Evolutionary conservation across 2,888 invertebrate species (phyloP).

Genomic region (Oscheius sp.): DNA sequence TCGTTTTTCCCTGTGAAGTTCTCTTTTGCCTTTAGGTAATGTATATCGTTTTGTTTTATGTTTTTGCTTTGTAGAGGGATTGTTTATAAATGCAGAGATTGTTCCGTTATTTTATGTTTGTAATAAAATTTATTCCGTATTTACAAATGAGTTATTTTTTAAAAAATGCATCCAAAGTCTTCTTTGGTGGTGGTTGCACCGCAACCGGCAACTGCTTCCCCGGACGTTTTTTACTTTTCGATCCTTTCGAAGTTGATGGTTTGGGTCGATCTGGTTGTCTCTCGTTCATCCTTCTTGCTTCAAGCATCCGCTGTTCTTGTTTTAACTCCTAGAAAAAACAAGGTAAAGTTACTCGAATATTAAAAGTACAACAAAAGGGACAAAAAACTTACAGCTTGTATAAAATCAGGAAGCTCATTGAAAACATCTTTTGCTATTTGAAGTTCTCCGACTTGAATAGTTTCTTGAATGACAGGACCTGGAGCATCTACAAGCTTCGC

Average conservation of each 20-base stretch:
- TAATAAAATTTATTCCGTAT: background rate
- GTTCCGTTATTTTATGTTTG: background rate
- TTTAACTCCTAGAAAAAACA: slow-evolving; percentile 26
- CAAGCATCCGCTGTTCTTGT: slow-evolving; percentile 15
- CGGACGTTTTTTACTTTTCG: slow-evolving; percentile 22
- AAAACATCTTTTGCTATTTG: slow-evolving; percentile 29
- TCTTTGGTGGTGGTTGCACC: slow-evolving; percentile 32
- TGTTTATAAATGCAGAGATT: background rate
- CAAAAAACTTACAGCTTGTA: slow-evolving; percentile 26
- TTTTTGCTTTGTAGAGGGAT: background rate
- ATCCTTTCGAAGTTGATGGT: background rate
- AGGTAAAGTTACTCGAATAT: background rate
- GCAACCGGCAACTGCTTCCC: background rate
- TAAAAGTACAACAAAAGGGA: too few relatives aligned
- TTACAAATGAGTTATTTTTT: slow-evolving; percentile 5
- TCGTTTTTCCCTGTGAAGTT: background rate
- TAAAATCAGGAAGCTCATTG: slow-evolving; percentile 38
- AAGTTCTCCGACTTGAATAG: slow-evolving; percentile 28
- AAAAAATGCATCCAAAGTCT: slow-evolving; percentile 29
- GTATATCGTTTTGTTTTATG: background rate
- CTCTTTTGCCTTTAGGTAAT: background rate
- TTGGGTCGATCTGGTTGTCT: background rate
- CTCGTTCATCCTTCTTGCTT: slow-evolving; percentile 17
- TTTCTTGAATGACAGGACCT: slow-evolving; percentile 20
- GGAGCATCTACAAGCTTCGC: background rate